Evolutionary conservation across 2,888 invertebrate genomes (phyloP).

Genomic region (Epistrophe eligans): DNA sequence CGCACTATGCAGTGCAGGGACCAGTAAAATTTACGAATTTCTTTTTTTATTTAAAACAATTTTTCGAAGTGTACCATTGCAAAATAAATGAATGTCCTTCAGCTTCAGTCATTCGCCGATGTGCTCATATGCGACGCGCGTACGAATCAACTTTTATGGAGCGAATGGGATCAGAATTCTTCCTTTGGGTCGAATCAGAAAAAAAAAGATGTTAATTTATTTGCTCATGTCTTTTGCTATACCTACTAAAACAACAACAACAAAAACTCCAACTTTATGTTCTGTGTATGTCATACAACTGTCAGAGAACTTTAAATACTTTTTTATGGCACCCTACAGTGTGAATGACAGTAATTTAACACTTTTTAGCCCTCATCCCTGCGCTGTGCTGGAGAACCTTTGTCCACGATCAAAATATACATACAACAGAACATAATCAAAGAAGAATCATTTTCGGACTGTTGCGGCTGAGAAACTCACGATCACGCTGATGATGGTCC

Average conservation of each 20-base stretch:
- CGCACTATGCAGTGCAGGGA: no score
- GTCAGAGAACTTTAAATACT: conserved; percentile 69
- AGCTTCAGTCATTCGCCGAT: conserved; percentile 35
- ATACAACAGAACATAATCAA: conserved; percentile 53
- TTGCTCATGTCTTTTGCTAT: conserved; percentile 36
- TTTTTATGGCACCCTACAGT: conserved; percentile 70
- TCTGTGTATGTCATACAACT: conserved; percentile 71
- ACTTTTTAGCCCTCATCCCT: conserved; percentile 34
- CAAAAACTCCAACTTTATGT: conserved; percentile 63
- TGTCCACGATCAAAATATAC: background rate
- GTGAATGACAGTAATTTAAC: conserved; percentile 74
- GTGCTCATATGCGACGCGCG: no score
- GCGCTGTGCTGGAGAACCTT: background rate
- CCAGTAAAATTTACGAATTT: no score
- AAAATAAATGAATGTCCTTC: conserved; percentile 69
- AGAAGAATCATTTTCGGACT: conserved; percentile 38
- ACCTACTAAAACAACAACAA: background rate
- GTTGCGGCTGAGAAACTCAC: conserved; percentile 29
- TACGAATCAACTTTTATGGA: conserved; percentile 21
- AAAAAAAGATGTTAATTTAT: conserved; percentile 55
- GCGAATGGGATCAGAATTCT: conserved; percentile 9
- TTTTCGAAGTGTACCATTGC: background rate
- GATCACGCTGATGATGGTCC: background rate
- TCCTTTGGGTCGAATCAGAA: background rate
- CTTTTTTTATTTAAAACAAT: no score